phyloP scores from a whole-genome alignment of 1,140 invertebrate species.

The Heliconius eleuchia region DNA sequence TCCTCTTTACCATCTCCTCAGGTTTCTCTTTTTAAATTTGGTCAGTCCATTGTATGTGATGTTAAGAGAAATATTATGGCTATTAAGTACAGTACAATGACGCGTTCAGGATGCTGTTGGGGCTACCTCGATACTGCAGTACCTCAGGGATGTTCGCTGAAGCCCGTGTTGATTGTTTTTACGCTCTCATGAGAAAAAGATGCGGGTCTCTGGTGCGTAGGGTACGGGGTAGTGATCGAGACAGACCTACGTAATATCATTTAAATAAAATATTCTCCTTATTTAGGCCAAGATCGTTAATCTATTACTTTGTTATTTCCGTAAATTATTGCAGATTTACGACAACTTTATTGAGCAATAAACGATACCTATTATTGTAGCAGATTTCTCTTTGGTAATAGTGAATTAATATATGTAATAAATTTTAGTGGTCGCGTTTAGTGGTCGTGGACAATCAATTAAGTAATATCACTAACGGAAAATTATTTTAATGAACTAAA shows the following conservation, averaged over 20 bases:
- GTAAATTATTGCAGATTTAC: slow-evolving; percentile 10
- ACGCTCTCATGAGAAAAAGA: too few species aligned
- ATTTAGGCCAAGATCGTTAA: slow-evolving; percentile 7
- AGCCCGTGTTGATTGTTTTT: too few species aligned
- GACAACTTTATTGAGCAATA: slow-evolving; percentile 6
- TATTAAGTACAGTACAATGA: too few species aligned
- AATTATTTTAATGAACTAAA: background rate
- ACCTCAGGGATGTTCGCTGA: too few species aligned
- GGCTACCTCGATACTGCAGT: too few species aligned
- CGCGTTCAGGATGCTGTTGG: too few species aligned
- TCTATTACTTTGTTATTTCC: slow-evolving; percentile 5
- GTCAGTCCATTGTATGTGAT: too few species aligned
- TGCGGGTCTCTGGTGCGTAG: too few species aligned
- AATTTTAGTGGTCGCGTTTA: background rate
- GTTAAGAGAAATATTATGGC: too few species aligned
- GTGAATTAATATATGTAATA: background rate
- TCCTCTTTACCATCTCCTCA: too few species aligned
- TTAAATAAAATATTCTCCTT: background rate
- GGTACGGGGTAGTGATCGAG: background rate
- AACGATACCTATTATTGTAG: slow-evolving; percentile 5
- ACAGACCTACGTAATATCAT: background rate
- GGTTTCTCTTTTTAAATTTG: too few species aligned
- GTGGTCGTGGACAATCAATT: background rate
- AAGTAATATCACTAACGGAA: background rate
- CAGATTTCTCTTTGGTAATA: background rate